Evolutionary conservation across 2,797 vertebrate species (phyloP), one percentile per base, ranked within the genome.

Genomic region (Brachymystax lenok): DNA sequence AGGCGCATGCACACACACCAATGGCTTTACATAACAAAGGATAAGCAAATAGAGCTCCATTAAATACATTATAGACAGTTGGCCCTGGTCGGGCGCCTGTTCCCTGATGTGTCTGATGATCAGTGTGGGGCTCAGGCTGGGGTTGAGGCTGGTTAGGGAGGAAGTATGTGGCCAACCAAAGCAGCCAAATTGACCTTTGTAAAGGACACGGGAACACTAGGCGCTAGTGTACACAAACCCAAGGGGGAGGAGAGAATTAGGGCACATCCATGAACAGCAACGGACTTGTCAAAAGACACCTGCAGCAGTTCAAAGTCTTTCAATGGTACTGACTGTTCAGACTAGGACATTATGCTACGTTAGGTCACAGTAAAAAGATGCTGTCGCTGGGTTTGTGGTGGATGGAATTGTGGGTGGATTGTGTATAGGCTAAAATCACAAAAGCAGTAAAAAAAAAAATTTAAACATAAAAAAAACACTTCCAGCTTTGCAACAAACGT

Each of bases 1-100:
- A 70, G 69, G 66, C 40, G 33, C 35, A 73, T 63, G 74, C 69
- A 75, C 46, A 72, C 70, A 71, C 70, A 72, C 17, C 28, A 16
- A 56, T 14, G 51, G 19, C 6, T 52, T 28, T 10, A 52, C 51
- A 8, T 30, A 30, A 54, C 70, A 72, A 54, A 54, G 54, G 50
- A 27, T 52, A 52, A 54, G 16, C 27, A 72, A 30, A 19, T 19
- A 46, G 71, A 17, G 51, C 51, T 72, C 50, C 71, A 72, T 72
- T 72, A 72, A 28, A 72, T 54, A 19, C 51, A 56, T 54, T 33
- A n/a, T 28, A 72, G 21, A 24, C 46, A 13, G 21, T 54, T 56
- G 46, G 70, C 24, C 70, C 50, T 54, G 14, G 13, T 21, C n/a
- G 46, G 46, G 50, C 28, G 71, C 51, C 71, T 30, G 27, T 17